Percentiles rank a stretch among this genome's conserved stretches.
These are phyloP conservation scores for Sapayoa aenigma DNA, from an alignment of 2,113 vertebrate species.

Conservation along the genomic window DNA sequence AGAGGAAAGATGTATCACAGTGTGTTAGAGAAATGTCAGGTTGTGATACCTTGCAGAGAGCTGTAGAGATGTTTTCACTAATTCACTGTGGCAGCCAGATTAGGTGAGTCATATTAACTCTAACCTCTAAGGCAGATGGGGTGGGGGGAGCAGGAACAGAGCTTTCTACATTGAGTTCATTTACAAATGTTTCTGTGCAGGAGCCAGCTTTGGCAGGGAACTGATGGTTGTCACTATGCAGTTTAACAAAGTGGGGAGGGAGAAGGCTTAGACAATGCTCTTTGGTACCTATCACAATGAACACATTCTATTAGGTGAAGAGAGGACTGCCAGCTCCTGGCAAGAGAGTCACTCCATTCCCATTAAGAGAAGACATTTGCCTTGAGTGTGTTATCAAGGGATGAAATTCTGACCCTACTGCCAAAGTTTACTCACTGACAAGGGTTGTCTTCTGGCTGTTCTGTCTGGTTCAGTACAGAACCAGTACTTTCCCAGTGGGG, in stretches of 20 bases:
- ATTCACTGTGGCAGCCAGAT: constrained; percentile 52
- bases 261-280: neutral
- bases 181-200: neutral
- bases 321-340: neutral
- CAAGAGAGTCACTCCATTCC: neutral
- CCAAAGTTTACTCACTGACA: neutral
- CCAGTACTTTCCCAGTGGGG: neutral
- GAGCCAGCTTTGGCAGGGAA: neutral
- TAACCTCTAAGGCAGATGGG: constrained; percentile 38
- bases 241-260: neutral
- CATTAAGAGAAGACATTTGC: neutral
- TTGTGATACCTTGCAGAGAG: constrained; percentile 25
- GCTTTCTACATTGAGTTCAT: neutral
- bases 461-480: neutral
- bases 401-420: neutral
- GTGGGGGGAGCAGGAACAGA: neutral
- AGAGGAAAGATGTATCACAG: constrained; percentile 19
- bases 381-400: neutral
- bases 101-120: constrained; percentile 44
- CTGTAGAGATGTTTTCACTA: constrained; percentile 56
- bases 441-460: neutral
- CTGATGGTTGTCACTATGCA: neutral
- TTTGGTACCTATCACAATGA: neutral
- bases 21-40: constrained; percentile 46
- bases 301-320: neutral